These are phyloP conservation scores for Watsonalla binaria DNA, from an alignment of 2,888 invertebrate genomes.

Conservation along the genomic window DNA sequence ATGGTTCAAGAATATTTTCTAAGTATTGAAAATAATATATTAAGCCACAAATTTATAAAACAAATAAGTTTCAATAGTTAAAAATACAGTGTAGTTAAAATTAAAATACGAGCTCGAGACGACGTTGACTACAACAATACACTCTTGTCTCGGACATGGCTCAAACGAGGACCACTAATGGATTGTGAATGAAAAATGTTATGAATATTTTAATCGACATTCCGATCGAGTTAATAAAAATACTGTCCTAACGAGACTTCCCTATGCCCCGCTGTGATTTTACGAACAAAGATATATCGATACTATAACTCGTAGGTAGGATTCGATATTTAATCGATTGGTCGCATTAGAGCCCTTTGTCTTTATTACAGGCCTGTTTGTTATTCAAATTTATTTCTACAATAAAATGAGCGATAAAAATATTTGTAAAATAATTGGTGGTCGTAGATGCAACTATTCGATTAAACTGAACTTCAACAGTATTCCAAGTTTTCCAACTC, in stretches of 20 bases:
- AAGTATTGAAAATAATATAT: no score
- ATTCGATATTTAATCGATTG: constrained; percentile 44
- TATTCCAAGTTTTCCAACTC: not conserved
- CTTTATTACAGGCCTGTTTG: constrained; percentile 21
- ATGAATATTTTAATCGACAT: constrained; percentile 70
- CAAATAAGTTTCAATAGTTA: not conserved
- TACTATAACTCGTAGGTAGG: constrained; percentile 43
- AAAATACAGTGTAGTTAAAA: constrained; percentile 8
- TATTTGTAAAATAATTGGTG: not conserved
- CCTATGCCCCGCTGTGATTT: constrained; percentile 63
- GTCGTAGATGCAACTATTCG: constrained; percentile 24
- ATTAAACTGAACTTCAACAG: constrained; percentile 31
- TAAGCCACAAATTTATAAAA: not conserved
- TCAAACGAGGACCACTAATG: constrained; percentile 39
- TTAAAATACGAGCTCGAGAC: constrained; percentile 20
- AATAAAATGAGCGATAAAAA: not conserved
- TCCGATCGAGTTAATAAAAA: constrained; percentile 72
- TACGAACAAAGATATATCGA: constrained; percentile 70
- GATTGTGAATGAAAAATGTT: constrained; percentile 58
- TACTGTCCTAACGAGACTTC: constrained; percentile 64
- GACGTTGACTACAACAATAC: constrained; percentile 25
- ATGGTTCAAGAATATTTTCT: no score
- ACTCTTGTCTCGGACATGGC: constrained; percentile 30
- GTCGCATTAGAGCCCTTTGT: constrained; percentile 15
- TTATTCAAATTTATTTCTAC: constrained; percentile 9